Conservation (phyloP, 2,888 invertebrate genomes). For the Acanthosepion pharaonis region DNA sequence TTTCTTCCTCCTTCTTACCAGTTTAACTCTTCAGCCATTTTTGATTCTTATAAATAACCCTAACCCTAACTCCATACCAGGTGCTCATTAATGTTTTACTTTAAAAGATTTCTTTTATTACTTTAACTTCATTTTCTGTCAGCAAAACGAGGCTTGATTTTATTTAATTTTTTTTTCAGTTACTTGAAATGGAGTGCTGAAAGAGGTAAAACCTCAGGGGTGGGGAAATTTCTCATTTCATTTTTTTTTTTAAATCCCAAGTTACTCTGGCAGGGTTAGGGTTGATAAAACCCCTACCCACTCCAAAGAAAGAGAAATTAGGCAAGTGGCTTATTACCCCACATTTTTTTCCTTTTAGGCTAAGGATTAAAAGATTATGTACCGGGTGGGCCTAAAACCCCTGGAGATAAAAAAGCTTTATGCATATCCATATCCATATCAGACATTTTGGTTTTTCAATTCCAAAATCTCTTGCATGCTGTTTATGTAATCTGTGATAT, state of each 20-base stretch:
- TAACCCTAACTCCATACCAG: background rate
- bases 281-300: background rate
- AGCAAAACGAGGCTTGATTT: background rate
- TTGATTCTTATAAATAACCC: conserved; percentile 1
- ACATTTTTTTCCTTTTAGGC: background rate
- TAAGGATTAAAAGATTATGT: background rate
- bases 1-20: background rate
- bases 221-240: background rate
- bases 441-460: background rate
- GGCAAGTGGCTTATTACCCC: background rate
- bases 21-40: background rate
- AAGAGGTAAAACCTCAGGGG: background rate
- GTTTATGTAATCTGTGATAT: no score
- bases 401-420: background rate
- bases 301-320: background rate
- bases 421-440: background rate
- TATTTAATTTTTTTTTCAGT: background rate
- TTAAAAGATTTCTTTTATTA: background rate
- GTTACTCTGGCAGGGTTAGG: background rate
- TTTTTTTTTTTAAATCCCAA: background rate
- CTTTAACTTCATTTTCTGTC: background rate
- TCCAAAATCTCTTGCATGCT: background rate
- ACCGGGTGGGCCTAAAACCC: background rate
- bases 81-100: background rate
- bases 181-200: background rate